phyloP scores from a whole-genome alignment of 1,140 invertebrate genomes.

The Cheumatopsyche charites region DNA sequence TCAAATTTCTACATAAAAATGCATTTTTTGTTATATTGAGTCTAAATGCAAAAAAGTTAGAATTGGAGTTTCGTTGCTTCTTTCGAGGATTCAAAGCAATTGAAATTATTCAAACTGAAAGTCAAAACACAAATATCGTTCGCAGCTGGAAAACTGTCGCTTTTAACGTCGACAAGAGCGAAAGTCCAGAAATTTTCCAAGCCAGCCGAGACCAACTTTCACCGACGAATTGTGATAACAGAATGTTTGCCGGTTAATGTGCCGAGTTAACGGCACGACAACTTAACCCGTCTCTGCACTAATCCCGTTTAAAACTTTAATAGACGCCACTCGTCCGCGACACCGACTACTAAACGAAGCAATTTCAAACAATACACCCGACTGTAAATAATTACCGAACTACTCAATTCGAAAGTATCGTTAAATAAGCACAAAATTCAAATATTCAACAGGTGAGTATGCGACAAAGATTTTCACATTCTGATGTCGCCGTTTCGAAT shows the following conservation, averaged over 20 bases:
- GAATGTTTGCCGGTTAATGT: constrained; percentile 25
- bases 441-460: too few species aligned
- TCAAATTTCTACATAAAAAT: too few species aligned
- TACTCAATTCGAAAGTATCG: too few species aligned
- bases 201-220: constrained; percentile 10
- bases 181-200: constrained; percentile 19
- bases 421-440: constrained; percentile 5
- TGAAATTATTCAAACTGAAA: too few species aligned
- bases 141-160: background rate
- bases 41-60: too few species aligned
- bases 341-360: constrained; percentile 29
- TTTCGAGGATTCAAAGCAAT: too few species aligned
- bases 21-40: too few species aligned
- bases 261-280: constrained; percentile 15
- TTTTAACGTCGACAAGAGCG: background rate
- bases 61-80: too few species aligned
- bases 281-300: constrained; percentile 6
- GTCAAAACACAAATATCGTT: background rate
- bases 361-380: background rate
- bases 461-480: too few species aligned
- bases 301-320: constrained; percentile 29
- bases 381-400: too few species aligned
- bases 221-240: constrained; percentile 28
- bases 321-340: constrained; percentile 13
- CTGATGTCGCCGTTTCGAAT: too few species aligned